These are phyloP conservation scores for Coptotermes formosanus DNA, from an alignment of 1,140 invertebrate genomes.

Conservation along the genomic window DNA sequence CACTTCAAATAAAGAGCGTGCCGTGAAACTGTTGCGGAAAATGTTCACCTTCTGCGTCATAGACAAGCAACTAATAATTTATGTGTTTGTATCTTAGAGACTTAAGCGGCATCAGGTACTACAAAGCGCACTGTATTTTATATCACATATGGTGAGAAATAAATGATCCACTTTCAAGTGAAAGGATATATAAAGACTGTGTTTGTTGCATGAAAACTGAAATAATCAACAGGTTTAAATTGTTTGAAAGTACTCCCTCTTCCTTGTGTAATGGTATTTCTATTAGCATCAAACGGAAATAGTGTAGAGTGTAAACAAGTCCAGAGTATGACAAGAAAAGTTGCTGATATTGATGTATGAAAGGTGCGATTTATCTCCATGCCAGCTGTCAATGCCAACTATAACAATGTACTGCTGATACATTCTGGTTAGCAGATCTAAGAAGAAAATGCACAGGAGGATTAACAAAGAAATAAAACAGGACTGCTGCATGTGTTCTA, in stretches of 20 bases:
- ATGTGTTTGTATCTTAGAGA: too few species aligned
- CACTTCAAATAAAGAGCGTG: too few species aligned
- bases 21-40: too few species aligned
- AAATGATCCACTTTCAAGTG: background rate
- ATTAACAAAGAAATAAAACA: slow-evolving; percentile 8
- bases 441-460: background rate
- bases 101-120: background rate
- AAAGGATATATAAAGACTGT: background rate
- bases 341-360: background rate
- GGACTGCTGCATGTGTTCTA: background rate
- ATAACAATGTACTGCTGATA: background rate
- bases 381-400: background rate
- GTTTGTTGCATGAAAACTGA: background rate
- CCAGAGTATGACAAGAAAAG: slow-evolving; percentile 11
- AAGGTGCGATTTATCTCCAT: background rate
- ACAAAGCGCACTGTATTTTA: background rate
- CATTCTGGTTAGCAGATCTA: background rate
- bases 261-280: background rate
- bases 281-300: slow-evolving; percentile 13
- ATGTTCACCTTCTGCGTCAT: too few species aligned
- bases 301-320: background rate
- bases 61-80: too few species aligned
- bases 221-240: background rate
- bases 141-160: background rate
- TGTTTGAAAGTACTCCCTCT: background rate